A percentile compares a stretch with the other conserved stretches of the same genome.
Conservation (phyloP, 2,888 invertebrate species). For the Nymphalis polychloros region DNA sequence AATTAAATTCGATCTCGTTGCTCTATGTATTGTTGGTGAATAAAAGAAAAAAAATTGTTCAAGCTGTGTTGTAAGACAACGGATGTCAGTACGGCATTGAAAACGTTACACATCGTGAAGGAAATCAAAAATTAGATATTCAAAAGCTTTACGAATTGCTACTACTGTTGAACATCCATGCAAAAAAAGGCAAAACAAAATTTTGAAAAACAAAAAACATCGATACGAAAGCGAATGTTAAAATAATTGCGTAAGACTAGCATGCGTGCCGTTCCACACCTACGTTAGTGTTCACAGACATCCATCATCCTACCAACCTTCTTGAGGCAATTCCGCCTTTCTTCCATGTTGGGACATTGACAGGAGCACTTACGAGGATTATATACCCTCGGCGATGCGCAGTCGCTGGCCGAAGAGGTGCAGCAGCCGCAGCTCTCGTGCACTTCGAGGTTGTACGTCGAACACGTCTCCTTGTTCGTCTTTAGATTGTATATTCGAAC, state of each 20-base stretch:
- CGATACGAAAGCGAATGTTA: slow-evolving; percentile 55
- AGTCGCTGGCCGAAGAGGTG: slow-evolving; percentile 53
- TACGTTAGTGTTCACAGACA: slow-evolving; percentile 68
- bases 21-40: neutral
- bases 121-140: slow-evolving; percentile 14
- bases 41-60: slow-evolving; percentile 33
- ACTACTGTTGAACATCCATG: slow-evolving; percentile 21
- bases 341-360: slow-evolving; percentile 72
- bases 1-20: slow-evolving; percentile 45
- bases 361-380: slow-evolving; percentile 79
- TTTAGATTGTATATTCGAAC: slow-evolving; percentile 68
- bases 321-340: slow-evolving; percentile 66
- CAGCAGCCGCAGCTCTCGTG: slow-evolving; percentile 72
- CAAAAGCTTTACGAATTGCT: slow-evolving; percentile 8
- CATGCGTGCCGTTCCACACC: slow-evolving; percentile 56
- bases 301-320: slow-evolving; percentile 79
- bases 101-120: slow-evolving; percentile 1
- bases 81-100: slow-evolving; percentile 62
- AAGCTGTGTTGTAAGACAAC: slow-evolving; percentile 62
- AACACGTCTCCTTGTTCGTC: slow-evolving; percentile 67
- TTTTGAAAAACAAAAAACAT: slow-evolving; percentile 30
- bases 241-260: slow-evolving; percentile 31
- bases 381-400: slow-evolving; percentile 60
- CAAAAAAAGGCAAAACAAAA: slow-evolving; percentile 16
- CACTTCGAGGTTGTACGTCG: slow-evolving; percentile 65